Evolutionary conservation across 2,113 vertebrate species (phyloP), one percentile per base, ranked within the genome.

Genomic region (Larimichthys polyactis): DNA sequence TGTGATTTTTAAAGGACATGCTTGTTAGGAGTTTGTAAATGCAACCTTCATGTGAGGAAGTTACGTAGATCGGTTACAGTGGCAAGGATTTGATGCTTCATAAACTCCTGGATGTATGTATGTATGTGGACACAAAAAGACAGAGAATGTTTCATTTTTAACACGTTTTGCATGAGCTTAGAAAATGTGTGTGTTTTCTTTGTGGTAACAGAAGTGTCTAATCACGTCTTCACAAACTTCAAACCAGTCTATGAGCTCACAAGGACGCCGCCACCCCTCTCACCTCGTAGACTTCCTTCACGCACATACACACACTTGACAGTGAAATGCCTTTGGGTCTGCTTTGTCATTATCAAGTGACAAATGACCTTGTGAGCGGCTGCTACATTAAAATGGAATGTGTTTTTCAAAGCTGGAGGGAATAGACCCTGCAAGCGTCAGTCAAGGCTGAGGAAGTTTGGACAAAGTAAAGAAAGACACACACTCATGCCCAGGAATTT

Each of bases 321-420:
- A 54, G 83, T 71, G 44, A 70, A 84, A 80, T 46, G 82, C 88
- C 83, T 74, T 63, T 80, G 87, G 89, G 86, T 87, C 90, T 78
- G 68, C 89, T 89, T 88, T 87, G 81, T 92, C 86, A 91, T 93
- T 86, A 91, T 87, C 85, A 83, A 86, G 85, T 88, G 89, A 92
- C 84, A 87, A 88, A 91, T 85, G 89, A 92, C 90, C 91, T 90
- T 86, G 89, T 74, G 84, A 87, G 82, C 29, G 43, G 80, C 62
- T 82, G 78, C 80, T 75, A 77, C 84, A 84, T 87, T 90, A 88
- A 90, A 90, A 84, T 78, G 84, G 84, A 93, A 91, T 87, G 79
- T 91, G 86, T 90, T 90, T 90, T 91, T 87, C 70, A 83, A 87
- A 90, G 81, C 91, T 84, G 60, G 54, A 80, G 87, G 87, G 88